Conservation (phyloP, 1,140 invertebrate genomes). For the Drosophila eugracilis region DNA sequence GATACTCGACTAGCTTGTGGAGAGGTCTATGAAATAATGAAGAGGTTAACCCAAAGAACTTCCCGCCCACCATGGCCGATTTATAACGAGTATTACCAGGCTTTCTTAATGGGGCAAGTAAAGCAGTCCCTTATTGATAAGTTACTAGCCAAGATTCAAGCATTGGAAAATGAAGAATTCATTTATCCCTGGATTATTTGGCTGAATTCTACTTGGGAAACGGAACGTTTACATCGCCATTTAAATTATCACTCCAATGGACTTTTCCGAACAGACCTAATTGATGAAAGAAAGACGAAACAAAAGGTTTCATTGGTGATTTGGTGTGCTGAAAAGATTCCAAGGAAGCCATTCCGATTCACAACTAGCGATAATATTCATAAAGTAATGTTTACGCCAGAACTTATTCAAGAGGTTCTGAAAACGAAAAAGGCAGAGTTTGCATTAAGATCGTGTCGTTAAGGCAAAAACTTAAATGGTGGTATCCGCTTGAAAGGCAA, state of each 20-base stretch:
- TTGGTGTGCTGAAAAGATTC: too few species aligned
- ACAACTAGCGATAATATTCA: conserved; percentile 24
- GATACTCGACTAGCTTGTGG: conserved; percentile 13
- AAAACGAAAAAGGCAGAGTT: not conserved
- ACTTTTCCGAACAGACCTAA: too few species aligned
- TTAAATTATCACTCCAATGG: not conserved
- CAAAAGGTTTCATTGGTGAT: too few species aligned
- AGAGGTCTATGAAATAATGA: conserved; percentile 26
- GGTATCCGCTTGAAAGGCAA: conserved; percentile 51
- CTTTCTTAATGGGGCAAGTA: not conserved
- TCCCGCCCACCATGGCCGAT: conserved; percentile 20
- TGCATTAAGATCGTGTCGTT: conserved; percentile 42
- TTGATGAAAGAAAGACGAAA: not conserved
- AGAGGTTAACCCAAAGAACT: not conserved
- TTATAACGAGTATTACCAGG: conserved; percentile 6
- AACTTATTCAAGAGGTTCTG: conserved; percentile 23
- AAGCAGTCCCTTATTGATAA: conserved; percentile 2
- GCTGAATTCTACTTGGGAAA: conserved; percentile 43
- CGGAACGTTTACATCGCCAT: conserved; percentile 8
- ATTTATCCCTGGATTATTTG: not conserved
- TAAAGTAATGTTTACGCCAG: conserved; percentile 7
- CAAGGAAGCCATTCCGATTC: not conserved
- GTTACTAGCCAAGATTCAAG: not conserved
- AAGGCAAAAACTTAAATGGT: conserved; percentile 43
- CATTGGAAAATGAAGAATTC: too few species aligned